Evolutionary conservation across 2,113 vertebrate genomes (phyloP), one percentile per base, ranked within the genome.

Genomic region (Pleuronectes platessa): DNA sequence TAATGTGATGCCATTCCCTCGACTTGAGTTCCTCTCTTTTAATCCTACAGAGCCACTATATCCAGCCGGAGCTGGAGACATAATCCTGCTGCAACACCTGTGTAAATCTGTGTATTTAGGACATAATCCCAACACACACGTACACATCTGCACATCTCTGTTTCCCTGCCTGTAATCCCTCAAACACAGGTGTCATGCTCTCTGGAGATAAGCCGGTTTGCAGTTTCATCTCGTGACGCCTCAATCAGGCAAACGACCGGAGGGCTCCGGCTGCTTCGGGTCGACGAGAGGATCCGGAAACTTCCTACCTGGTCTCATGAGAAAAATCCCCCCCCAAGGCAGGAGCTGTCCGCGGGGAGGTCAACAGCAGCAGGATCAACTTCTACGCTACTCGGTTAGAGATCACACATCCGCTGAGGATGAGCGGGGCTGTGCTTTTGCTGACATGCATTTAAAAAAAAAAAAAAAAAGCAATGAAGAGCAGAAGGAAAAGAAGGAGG

Each of bases 261-360:
- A 70, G 78, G 35, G 49, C 70, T 82, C 71, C 68, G 55, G 68
- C 69, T 61, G 79, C 56, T 80, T 17, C 17, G 31, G 35, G 49
- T 26, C 20, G 58, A 20, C 56, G 9, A 80, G 71, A 79, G 11
- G 14, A 74, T 82, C 72, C 68, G 72, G 72, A 85, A 60, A 51
- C 31, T 35, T 86, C 89, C 86, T 84, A 88, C 85, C 85, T 86
- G 84, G 62, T 81, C 81, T 86, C 82, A 82, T 71, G 71, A 86
- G 84, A 87, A 58, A 65, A 12, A 73, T 84, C 80, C 78, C 9
- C 66, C 31, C 31, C 31, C 31, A 7, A 6, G 80, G 74, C 71
- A 71, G 79, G 71, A 68, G 58, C 75, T 77, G 64, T 69, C 42
- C n/a, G 37, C 23, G 27, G 27, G 53, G 49, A 67, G 60, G 40